phyloP scores from a whole-genome alignment of 2,113 vertebrate genomes.

The Etheostoma spectabile region DNA sequence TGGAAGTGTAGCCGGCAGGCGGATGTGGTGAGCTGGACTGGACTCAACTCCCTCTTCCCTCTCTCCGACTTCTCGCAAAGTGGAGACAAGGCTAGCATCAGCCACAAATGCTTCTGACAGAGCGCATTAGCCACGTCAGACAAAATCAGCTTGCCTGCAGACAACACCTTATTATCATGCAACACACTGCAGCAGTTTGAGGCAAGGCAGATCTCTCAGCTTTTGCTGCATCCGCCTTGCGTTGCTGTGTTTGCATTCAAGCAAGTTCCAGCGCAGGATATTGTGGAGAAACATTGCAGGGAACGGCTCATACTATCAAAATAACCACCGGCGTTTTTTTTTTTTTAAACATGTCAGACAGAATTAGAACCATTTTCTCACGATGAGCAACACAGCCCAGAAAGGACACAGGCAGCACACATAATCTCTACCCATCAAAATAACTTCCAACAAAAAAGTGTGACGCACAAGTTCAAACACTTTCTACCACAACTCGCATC shows the following conservation, averaged over 20 bases:
- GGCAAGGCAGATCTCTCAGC: conserved; percentile 35
- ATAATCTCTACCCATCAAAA: not conserved
- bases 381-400: conserved; percentile 5
- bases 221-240: conserved; percentile 13
- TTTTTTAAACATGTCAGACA: conserved; percentile 46
- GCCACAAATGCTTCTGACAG: conserved; percentile 65
- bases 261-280: conserved; percentile 17
- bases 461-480: conserved; percentile 4
- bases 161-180: conserved; percentile 59
- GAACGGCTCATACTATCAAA: conserved; percentile 46
- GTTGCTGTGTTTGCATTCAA: conserved; percentile 36
- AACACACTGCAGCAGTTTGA: conserved; percentile 37
- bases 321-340: conserved; percentile 55
- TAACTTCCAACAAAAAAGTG: not conserved
- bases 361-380: conserved; percentile 43
- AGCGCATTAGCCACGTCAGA: conserved; percentile 57
- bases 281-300: conserved; percentile 33
- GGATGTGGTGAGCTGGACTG: conserved; percentile 14
- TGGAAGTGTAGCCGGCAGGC: conserved; percentile 30
- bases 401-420: not conserved
- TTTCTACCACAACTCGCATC: not conserved
- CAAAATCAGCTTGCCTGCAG: conserved; percentile 43
- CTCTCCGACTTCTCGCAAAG: conserved; percentile 17
- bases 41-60: not conserved
- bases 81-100: conserved; percentile 60